Evolutionary conservation across 2,113 vertebrate species (phyloP), one percentile per base, ranked within the genome.

Genomic region (Phalacrocorax brasilianus): DNA sequence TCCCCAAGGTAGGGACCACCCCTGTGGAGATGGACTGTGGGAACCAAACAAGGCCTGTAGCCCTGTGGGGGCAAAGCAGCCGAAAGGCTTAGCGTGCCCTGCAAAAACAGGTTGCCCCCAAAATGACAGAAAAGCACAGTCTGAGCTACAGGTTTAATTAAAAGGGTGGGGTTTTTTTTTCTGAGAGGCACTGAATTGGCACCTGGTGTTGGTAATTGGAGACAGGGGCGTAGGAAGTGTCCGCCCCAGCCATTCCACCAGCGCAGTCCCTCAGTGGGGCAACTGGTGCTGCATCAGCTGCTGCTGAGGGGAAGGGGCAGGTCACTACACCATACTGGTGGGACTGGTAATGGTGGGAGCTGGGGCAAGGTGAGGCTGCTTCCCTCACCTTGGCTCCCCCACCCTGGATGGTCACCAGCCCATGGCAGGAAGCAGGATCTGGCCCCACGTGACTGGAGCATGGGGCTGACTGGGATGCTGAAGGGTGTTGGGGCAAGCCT

Each of bases 401-500:
- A 30, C 38, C 42, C 65, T 33, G 83, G 32, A 49, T 2, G 8
- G 40, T 44, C 13, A 62, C 32, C 66, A 47, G 28, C 28, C 55
- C 24, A 8, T 8, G 18, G 61, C 1, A 3, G 23, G n/a, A 28
- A 35, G 23, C 32, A 55, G 67, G 56, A 71, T 66, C 30, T 82
- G 66, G 8, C 33, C 40, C 22, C 27, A 10, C 12, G 4, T 1
- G 1, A 6, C 6, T 32, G 38, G 47, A 76, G 33, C 15, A 2
- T 8, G 49, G 33, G 20, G 22, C 40, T 88, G 55, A 16, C 22
- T 0, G 0, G 44, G n/a, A 50, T 78, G 40, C 24, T 0, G 0
- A 24, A n/a, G 17, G 5, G 8, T 61, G 15, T 49, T 38, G 40
- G 22, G 45, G 26, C 40, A 78, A 80, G 38, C 35, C 67, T 32